Base-by-base conservation (phyloP, 2,797 vertebrate species). In the Gymnocypris eckloni region DNA sequence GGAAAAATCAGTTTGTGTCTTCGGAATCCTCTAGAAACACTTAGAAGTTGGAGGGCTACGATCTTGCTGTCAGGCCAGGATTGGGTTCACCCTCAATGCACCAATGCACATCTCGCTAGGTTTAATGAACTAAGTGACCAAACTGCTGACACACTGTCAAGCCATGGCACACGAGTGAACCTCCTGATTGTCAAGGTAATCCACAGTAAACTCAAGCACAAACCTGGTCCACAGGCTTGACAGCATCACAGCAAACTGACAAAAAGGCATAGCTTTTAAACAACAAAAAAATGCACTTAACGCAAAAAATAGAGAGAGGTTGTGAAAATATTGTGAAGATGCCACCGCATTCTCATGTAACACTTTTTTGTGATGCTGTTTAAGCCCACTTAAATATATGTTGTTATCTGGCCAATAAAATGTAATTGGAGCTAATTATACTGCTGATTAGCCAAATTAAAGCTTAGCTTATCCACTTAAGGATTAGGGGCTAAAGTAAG, bases 361-460 rank as follows among this genome's bases (percentile, higher is more conserved):
- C 92, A 77, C 48, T 54, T 79, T 69, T 66, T 78, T 66, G 90
- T 88, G 90, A 79, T 86, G 87, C 86, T 82, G 91, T 88, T 90
- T 92, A 92, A 93, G 91, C 93, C 94, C 92, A 92, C 84, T 89
- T 82, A 91, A 92, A 88, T 85, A 90, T 92, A 88, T 86, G 84
- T 87, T 92, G 83, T 88, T 92, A 89, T 93, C 91, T 89, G 77
- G 54, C 82, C 88, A 92, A 90, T 89, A 89, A 93, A 91, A 86
- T 91, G 88, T 92, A 92, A 91, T 90, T 89, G 83, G 79, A 91
- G 88, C 92, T 91, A 90, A 91, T 89, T 90, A 91, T 82, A 89
- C 84, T 72, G 88, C 90, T 93, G 93, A 93, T 95, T 94, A 93
- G 90, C 90, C 91, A 95, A 92, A 94, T 94, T 94, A 94, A 91